Evolutionary conservation across 2,797 vertebrate genomes (phyloP), one percentile per base, ranked within the genome.

Genomic region (Gymnoscopelus microlampas): DNA sequence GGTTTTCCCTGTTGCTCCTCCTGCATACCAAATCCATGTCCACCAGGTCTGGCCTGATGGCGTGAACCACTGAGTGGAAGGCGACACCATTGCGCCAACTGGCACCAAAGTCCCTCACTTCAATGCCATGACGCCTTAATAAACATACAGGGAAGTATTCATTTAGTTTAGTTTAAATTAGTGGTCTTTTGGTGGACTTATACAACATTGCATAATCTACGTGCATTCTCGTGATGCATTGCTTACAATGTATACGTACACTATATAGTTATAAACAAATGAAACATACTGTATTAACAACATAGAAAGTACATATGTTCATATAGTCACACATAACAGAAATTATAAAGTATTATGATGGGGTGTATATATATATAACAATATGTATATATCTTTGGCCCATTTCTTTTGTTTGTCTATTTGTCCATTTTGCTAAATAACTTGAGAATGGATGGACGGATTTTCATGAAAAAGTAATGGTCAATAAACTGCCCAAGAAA

Each of bases 61-160:
- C 94, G 7, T 96, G 95, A 86, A 99, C 97, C 73, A 99, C 79
- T 0, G 95, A 95, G 83, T 98, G 96, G 89, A 99, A 99, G 1
- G 97, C 97, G 12, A 97, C 81, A 0, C 98, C 98, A 23, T 91
- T 96, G 11, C 97, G 95, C 98, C 98, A 99, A 39, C 97, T 98
- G 66, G 91, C 83, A 55, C 98, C 98, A 56, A 99, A 99, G 90
- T 99, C 98, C 86, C 96, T 99, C 70, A 99, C 95, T 87, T 97
- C 95, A 63, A 98, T 94, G 64, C 96, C 98, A 63, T 91, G 86
- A 63, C 94, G 91, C 85, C 98, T 99, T 80, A 67, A 78, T 44
- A 88, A 70, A 63, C 47, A 84, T 1, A 83, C 0, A 13, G 0
- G 2, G 6, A 1, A 58, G 3, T n/a, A 32, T 64, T 23, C 24